Percentiles rank a stretch among this genome's conserved stretches.
These are phyloP conservation scores for Prietella phreatophila DNA, from an alignment of 2,113 vertebrate genomes.

Conservation along the genomic window DNA sequence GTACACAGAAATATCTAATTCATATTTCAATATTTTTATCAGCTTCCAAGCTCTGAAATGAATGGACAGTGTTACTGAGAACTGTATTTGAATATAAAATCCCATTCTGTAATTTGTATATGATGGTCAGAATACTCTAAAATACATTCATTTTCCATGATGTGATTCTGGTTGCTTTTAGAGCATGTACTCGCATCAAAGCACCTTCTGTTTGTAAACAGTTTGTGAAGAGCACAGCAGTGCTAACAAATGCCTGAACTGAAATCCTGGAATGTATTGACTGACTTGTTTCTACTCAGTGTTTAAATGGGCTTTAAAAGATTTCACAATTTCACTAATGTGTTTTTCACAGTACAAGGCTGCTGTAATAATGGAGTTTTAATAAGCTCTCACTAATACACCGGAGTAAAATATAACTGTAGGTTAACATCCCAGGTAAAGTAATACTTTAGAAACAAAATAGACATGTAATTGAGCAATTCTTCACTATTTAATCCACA, in stretches of 20 bases:
- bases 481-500: neutral
- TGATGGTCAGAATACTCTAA: neutral
- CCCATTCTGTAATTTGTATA: neutral
- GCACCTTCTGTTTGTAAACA: neutral
- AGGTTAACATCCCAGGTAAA: neutral
- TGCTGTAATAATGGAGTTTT: neutral
- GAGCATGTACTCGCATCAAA: neutral
- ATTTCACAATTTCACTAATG: slow-evolving; percentile 6
- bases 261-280: neutral
- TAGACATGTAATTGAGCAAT: neutral
- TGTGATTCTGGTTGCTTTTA: neutral
- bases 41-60: too few relatives aligned
- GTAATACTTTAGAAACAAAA: neutral
- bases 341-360: neutral
- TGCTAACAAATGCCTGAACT: neutral
- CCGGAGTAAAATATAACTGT: neutral
- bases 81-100: neutral
- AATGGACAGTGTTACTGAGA: neutral
- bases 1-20: too few relatives aligned
- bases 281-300: neutral
- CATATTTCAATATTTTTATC: too few relatives aligned
- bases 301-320: neutral
- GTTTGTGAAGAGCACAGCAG: neutral
- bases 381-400: neutral
- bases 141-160: neutral